Base-by-base conservation (phyloP, 2,888 invertebrate species). In the Pachycephus smyrnensis region DNA sequence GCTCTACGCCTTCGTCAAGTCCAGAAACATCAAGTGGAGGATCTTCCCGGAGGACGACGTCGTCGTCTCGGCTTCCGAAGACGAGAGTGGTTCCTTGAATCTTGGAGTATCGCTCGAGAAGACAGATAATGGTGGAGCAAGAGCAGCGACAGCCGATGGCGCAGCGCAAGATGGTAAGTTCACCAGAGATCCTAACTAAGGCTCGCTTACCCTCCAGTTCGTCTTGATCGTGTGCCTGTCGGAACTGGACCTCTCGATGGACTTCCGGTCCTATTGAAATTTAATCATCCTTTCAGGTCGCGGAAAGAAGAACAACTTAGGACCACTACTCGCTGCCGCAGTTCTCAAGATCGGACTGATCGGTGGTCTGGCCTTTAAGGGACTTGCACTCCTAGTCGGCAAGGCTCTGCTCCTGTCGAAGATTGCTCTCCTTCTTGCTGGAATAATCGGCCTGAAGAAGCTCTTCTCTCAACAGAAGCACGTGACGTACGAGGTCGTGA, bases 321-420 rank as follows among this genome's bases (percentile, higher is more conserved):
- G 95, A 0, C 95, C 95, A 0, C 90, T 97, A 77, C 92, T 97
- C 55, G 96, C 96, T 1, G 94, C 96, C 23, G 95, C 95, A 71
- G 95, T 95, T 9, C 93, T 97, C 92, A 97, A 97, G 91, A 94
- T 96, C 79, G 97, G 96, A 88, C 93, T 97, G 75, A 94, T 97
- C 36, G 97, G 96, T 76, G 96, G 96, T 73, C 89, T 97, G 76
- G 95, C 96, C 40, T 95, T 97, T 91, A 97, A 97, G 88, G 96
- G 95, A 31, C 92, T 97, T 4, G 95, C 96, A 30, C 93, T 97
- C 9, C 94, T 97, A 84, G 97, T 97, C 55, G 97, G 97, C 87
- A 97, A 97, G 92, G 97, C 97, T 36, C 93, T 97, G 6, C 94
- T 97, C 71, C 95, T 97, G 81, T 96, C 96, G 85, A 97, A 97